Evolutionary conservation across 2,797 vertebrate species (phyloP).

Genomic region (Oryzias dopingdopingensis): DNA sequence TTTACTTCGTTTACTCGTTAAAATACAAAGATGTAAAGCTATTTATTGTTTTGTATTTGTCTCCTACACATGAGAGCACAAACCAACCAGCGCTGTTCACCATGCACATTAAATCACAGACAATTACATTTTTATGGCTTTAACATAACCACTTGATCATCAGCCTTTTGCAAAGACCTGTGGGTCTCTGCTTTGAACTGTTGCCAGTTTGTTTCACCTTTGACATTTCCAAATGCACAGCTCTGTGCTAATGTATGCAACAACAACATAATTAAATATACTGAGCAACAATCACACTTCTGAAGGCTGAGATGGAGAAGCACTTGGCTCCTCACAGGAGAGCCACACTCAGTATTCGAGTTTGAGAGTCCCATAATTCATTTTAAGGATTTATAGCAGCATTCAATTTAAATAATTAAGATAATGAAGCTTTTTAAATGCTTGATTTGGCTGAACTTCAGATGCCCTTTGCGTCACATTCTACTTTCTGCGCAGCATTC

Average conservation of each 20-base stretch:
- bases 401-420: constrained; percentile 49
- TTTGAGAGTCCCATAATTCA: constrained; percentile 9
- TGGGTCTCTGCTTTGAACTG: not conserved
- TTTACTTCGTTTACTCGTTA: not conserved
- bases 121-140: constrained; percentile 11
- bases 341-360: constrained; percentile 4
- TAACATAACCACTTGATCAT: constrained; percentile 1
- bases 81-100: not conserved
- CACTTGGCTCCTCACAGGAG: constrained; percentile 17
- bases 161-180: constrained; percentile 3
- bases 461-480: constrained; percentile 34
- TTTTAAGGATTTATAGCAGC: constrained; percentile 36
- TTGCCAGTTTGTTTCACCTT: constrained; percentile 10
- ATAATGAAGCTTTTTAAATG: constrained; percentile 39
- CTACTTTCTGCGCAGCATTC: constrained; percentile 18
- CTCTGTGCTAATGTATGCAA: constrained; percentile 14
- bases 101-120: constrained; percentile 2
- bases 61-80: constrained; percentile 1
- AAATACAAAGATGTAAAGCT: not conserved
- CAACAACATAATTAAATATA: constrained; percentile 10
- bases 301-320: constrained; percentile 6
- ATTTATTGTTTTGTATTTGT: constrained; percentile 8
- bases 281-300: not conserved
- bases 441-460: constrained; percentile 44
- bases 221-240: constrained; percentile 10